Evolutionary conservation across 2,888 invertebrate genomes (phyloP).

Genomic region (Caprella mutica): DNA sequence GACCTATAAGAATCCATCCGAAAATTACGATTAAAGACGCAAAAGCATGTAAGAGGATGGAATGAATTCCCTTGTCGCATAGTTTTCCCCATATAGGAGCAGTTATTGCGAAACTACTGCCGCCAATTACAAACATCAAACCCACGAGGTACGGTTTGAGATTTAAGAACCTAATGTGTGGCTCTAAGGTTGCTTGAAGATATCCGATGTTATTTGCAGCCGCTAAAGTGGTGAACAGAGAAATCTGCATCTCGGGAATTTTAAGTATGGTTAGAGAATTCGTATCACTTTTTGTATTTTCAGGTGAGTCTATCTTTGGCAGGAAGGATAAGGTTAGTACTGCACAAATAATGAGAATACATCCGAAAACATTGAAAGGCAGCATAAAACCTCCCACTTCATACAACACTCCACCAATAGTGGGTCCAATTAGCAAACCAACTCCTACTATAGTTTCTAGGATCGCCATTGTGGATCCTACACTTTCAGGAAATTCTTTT

Average conservation of each 20-base stretch:
- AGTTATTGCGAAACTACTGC: constrained; percentile 63
- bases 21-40: constrained; percentile 56
- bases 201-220: constrained; percentile 76
- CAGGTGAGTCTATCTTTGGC: constrained; percentile 17
- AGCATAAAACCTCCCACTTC: constrained; percentile 63
- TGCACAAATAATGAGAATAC: constrained; percentile 60
- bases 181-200: constrained; percentile 75
- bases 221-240: constrained; percentile 58
- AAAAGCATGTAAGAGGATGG: constrained; percentile 55
- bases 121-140: constrained; percentile 71
- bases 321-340: constrained; percentile 61
- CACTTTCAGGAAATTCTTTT: constrained; percentile 53
- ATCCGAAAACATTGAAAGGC: constrained; percentile 69
- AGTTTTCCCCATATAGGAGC: constrained; percentile 71
- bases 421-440: constrained; percentile 80
- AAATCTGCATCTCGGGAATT: constrained; percentile 60
- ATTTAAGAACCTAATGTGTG: constrained; percentile 54
- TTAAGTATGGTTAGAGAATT: constrained; percentile 49
- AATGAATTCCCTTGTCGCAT: constrained; percentile 57
- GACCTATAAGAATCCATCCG: constrained; percentile 67
- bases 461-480: constrained; percentile 72
- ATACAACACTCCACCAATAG: constrained; percentile 74
- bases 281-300: constrained; percentile 5
- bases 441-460: constrained; percentile 75
- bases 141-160: constrained; percentile 60